Evolutionary conservation across 35 echinoderm and acorn worm species (phyloP).

Genomic region (Stichopus chloronotus): DNA sequence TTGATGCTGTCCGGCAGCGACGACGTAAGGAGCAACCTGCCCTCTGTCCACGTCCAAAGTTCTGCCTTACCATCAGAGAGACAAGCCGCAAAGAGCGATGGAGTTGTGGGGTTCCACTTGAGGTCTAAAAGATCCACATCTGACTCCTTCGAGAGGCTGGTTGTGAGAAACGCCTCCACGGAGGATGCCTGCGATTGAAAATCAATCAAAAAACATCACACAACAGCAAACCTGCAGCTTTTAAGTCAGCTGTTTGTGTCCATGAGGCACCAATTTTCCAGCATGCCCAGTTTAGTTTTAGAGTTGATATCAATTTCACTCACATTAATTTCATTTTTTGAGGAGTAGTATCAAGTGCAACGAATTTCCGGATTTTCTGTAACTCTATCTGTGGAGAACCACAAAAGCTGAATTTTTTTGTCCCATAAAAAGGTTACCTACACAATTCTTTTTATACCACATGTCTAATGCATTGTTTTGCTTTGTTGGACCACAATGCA

Average conservation of each 20-base stretch:
- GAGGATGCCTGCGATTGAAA: conserved; percentile 40
- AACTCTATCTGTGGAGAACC: too few species aligned
- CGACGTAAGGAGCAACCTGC: conserved; percentile 4
- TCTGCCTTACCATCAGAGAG: conserved; percentile 75
- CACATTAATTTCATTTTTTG: background rate
- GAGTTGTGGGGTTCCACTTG: conserved; percentile 77
- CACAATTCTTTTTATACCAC: too few species aligned
- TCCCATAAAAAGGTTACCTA: too few species aligned
- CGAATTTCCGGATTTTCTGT: too few species aligned
- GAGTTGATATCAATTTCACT: background rate
- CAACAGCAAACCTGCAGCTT: background rate
- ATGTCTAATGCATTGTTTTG: too few species aligned
- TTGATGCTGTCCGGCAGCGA: conserved; percentile 33
- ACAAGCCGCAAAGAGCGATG: conserved; percentile 66
- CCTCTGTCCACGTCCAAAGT: conserved; percentile 65
- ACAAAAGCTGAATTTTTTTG: too few species aligned
- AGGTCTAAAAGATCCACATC: conserved; percentile 73
- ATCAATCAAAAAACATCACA: background rate
- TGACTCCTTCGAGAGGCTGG: conserved; percentile 54
- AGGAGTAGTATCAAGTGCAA: too few species aligned
- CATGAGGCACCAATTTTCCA: background rate
- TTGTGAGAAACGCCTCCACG: conserved; percentile 39
- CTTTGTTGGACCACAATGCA: too few species aligned
- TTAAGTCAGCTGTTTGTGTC: background rate
- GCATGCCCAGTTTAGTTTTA: background rate